Percentiles rank a stretch among this genome's conserved stretches.
These are phyloP conservation scores for Parotia lawesii DNA, from an alignment of 2,113 vertebrate genomes.

Conservation along the genomic window DNA sequence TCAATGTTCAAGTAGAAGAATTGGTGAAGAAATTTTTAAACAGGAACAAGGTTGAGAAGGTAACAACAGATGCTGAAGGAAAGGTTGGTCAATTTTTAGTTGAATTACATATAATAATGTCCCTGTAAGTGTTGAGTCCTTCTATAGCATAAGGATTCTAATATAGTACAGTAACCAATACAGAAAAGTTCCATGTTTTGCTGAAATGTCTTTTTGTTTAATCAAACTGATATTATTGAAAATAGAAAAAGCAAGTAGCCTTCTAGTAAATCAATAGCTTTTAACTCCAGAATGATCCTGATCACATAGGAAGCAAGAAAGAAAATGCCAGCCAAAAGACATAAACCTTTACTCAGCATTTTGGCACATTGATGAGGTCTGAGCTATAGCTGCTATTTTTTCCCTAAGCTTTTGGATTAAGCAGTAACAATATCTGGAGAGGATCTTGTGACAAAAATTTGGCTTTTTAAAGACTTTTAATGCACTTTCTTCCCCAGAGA, in stretches of 20 bases:
- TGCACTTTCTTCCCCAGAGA: background rate
- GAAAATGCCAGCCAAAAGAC: background rate
- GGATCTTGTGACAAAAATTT: background rate
- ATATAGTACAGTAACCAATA: background rate
- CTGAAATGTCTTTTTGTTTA: background rate
- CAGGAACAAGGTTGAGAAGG: conserved; percentile 95
- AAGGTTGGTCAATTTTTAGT: conserved; percentile 83
- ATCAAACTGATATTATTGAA: background rate
- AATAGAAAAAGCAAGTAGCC: background rate
- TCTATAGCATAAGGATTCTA: background rate
- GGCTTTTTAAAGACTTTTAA: background rate
- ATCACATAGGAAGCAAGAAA: background rate
- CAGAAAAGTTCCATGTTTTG: background rate
- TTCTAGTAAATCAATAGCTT: background rate
- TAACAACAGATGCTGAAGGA: conserved; percentile 81
- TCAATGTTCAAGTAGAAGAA: conserved; percentile 86
- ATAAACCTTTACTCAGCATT: conserved; percentile 16
- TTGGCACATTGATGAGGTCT: background rate
- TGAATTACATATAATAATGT: background rate
- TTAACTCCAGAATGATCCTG: background rate
- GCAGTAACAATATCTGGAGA: background rate
- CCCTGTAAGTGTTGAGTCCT: background rate
- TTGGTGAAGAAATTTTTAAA: conserved; percentile 83
- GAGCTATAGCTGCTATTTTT: background rate
- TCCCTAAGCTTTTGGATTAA: background rate